These are phyloP conservation scores for Andrena chrysosceles DNA, from an alignment of 2,888 invertebrate genomes.

Conservation along the genomic window DNA sequence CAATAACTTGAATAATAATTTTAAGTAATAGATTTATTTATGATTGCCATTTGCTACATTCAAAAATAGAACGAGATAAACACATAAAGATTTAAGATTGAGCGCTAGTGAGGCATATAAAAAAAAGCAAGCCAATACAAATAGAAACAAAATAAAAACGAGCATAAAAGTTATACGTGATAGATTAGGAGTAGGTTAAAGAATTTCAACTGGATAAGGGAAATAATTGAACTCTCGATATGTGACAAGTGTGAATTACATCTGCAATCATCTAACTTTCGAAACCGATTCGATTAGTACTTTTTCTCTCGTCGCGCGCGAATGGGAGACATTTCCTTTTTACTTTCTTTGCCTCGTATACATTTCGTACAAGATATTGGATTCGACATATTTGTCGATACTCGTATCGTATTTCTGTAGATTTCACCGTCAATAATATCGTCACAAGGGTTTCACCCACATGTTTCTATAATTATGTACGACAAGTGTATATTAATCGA, in stretches of 20 bases:
- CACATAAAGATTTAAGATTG: no score
- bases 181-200: neutral
- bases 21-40: no score
- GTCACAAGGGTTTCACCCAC: neutral
- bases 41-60: no score
- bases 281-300: constrained; percentile 26
- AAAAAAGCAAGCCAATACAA: no score
- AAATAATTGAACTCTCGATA: neutral
- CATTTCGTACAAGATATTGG: constrained; percentile 19
- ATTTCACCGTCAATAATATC: constrained; percentile 49
- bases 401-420: constrained; percentile 45
- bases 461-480: constrained; percentile 12
- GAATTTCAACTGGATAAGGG: neutral
- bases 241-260: neutral
- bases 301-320: neutral
- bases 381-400: constrained; percentile 38
- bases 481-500: neutral
- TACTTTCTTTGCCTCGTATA: constrained; percentile 12
- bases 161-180: no score
- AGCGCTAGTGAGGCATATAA: no score
- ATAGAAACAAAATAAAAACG: no score
- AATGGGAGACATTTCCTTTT: constrained; percentile 19
- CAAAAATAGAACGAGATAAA: no score
- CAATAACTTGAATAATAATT: no score
- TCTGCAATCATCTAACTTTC: constrained; percentile 6